phyloP scores from a whole-genome alignment of 1,140 invertebrate species.

The Diuraphis noxia region DNA sequence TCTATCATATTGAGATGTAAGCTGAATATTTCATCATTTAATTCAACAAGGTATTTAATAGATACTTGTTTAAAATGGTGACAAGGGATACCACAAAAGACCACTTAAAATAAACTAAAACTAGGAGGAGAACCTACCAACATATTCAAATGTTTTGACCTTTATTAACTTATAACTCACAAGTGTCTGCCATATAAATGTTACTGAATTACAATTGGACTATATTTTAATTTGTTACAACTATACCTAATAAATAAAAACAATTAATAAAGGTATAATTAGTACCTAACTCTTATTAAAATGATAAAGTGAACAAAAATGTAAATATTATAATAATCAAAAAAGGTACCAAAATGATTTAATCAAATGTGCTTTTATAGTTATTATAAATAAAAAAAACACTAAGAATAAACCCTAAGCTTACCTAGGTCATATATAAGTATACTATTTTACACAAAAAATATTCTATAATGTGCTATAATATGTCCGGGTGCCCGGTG shows the following conservation, averaged over 20 bases:
- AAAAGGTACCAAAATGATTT: background rate
- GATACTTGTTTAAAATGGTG: background rate
- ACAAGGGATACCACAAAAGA: background rate
- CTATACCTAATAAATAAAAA: background rate
- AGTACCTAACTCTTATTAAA: background rate
- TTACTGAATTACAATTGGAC: background rate
- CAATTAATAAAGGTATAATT: background rate
- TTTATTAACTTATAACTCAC: background rate
- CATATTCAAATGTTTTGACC: slow-evolving; percentile 32
- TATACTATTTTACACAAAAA: background rate
- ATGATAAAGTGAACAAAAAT: background rate
- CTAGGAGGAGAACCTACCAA: background rate
- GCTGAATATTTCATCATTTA: background rate
- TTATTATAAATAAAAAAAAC: background rate
- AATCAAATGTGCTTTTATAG: background rate
- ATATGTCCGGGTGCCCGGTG: too few species aligned
- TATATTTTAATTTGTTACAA: background rate
- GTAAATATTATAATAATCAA: background rate
- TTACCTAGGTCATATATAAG: background rate
- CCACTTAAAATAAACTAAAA: slow-evolving; percentile 26
- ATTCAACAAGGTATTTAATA: background rate
- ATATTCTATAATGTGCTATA: too few species aligned
- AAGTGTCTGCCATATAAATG: background rate
- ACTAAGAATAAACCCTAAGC: background rate
- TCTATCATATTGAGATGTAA: background rate